Evolutionary conservation across 2,797 vertebrate species (phyloP), one percentile per base, ranked within the genome.

Genomic region (Phalanger gymnotis): DNA sequence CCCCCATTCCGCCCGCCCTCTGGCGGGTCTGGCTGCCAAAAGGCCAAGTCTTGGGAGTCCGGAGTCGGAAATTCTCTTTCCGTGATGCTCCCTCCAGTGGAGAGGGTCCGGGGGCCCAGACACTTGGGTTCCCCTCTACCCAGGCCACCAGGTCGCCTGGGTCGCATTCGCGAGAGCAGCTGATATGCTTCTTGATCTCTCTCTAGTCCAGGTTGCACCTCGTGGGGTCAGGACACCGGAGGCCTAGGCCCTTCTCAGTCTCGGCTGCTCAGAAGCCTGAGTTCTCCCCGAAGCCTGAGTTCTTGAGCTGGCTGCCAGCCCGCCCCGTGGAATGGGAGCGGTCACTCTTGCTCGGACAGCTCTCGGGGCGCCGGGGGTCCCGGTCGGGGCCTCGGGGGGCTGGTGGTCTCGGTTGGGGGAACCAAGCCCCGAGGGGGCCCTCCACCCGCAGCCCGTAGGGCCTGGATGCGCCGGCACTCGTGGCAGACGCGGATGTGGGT

Each of bases 401-500:
- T 97, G 91, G 97, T 91, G 95, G 96, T 93, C 91, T 97, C 98
- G 16, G 55, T 34, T 1, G 57, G 97, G 96, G 96, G 95, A 53
- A 96, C 97, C 94, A 98, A 96, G 95, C 97, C 97, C 54, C 91
- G 97, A 22, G 89, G 93, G 91, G 94, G 92, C 19, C 94, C 94
- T 0, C 93, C 52, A 16, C 95, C 96, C 0, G 98, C 97, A 98
- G 98, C 96, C 97, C 98, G 97, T 91, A 99, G 98, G 93, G 99
- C 99, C 98, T 99, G 99, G 98, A 99, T 99, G 91, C 99, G 98
- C 93, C 99, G 98, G 97, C 99, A 99, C 98, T 99, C 99, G 97
- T 99, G 99, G 98, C 99, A 99, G 97, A 99, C 99, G n/a, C 99
- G 99, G 93, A 99, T 99, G 51, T 99, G 99, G 95, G 99, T 99